phyloP scores from a whole-genome alignment of 2,113 vertebrate species.

The Dipodomys spectabilis region DNA sequence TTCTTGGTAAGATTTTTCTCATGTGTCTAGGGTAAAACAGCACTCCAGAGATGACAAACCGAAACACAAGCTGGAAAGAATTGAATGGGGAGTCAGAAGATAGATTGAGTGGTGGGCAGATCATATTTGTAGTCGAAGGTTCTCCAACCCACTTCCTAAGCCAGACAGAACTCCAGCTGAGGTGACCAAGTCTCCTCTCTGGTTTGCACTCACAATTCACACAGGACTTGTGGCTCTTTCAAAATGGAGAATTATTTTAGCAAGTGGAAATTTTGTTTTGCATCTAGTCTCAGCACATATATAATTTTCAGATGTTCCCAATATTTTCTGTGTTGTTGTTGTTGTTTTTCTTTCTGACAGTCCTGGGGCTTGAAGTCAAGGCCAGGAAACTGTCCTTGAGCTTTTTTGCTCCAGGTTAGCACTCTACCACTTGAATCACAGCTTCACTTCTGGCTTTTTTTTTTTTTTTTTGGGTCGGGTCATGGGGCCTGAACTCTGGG shows the following conservation, averaged over 20 bases:
- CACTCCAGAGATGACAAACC: neutral
- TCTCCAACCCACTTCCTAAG: neutral
- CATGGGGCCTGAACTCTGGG: no score
- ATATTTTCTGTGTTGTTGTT: neutral
- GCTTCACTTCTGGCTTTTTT: no score
- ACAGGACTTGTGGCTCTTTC: neutral
- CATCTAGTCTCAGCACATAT: conserved; percentile 3
- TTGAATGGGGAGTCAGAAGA: neutral
- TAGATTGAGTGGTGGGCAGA: neutral
- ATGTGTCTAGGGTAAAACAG: neutral
- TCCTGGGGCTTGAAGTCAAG: no score
- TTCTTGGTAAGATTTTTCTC: conserved; percentile 21
- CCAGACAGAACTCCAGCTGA: neutral
- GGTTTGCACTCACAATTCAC: neutral
- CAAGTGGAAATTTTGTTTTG: neutral
- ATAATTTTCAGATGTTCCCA: neutral
- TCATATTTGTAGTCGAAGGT: conserved; percentile 5
- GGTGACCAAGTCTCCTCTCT: neutral
- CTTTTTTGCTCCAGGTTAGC: no score
- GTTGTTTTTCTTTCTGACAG: no score
- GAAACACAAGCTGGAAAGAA: conserved; percentile 38
- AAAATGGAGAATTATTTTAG: conserved; percentile 15
- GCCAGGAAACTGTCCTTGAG: no score
- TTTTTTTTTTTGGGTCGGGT: no score
- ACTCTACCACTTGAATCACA: no score